Evolutionary conservation across 2,797 vertebrate species (phyloP).

Genomic region (Antrozous pallidus): DNA sequence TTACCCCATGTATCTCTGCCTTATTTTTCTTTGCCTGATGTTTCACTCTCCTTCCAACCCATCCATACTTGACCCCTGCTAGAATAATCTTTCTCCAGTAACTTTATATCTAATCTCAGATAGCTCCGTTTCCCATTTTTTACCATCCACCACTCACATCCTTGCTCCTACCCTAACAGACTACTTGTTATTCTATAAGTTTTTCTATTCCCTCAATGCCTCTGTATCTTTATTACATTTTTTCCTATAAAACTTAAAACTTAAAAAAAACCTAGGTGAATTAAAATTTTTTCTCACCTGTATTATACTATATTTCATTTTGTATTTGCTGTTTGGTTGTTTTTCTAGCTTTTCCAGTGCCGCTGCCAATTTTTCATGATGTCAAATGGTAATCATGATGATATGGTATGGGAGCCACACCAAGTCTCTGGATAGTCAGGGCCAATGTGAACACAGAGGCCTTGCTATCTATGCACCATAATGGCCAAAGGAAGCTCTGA

Average conservation of each 20-base stretch:
- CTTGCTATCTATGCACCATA: too few relatives aligned
- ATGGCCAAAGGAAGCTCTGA: too few relatives aligned
- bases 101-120: background rate
- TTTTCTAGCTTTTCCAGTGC: background rate
- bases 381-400: background rate
- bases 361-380: background rate
- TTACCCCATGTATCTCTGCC: background rate
- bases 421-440: too few relatives aligned
- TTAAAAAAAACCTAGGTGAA: background rate
- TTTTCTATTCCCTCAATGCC: background rate
- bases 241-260: background rate
- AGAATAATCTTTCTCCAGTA: background rate
- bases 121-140: background rate
- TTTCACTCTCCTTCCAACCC: background rate
- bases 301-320: background rate
- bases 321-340: background rate
- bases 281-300: background rate
- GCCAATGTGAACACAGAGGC: too few relatives aligned
- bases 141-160: background rate
- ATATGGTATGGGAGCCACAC: too few relatives aligned
- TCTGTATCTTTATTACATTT: background rate
- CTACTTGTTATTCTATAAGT: background rate
- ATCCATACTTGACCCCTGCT: background rate
- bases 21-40: background rate
- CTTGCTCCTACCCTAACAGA: background rate